Evolutionary conservation across 2,888 invertebrate genomes (phyloP), one percentile per base, ranked within the genome.

Genomic region (Dorcus parallelipipedus): DNA sequence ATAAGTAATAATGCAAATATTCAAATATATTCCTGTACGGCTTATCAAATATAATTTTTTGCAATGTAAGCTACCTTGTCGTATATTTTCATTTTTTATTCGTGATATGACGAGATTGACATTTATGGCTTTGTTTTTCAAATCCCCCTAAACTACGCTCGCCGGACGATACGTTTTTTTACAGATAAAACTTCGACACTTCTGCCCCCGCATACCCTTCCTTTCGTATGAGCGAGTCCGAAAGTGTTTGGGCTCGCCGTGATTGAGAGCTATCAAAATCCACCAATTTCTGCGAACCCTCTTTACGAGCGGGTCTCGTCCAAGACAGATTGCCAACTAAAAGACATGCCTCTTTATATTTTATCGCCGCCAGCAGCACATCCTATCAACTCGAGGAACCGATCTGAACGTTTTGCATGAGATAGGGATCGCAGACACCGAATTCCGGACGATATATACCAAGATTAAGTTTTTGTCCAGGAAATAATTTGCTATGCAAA

Each of bases 221-320:
- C 45, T 49, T 43, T 49, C 58, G 41, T 42, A 47, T 39, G 26
- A 45, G 52, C 40, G 20, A 38, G 59, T 56, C 62, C 61, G 62
- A 54, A 61, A 64, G 64, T 70, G 67, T 70, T 67, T 62, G 65
- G 54, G 61, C 63, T 63, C 38, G 63, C 70, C 61, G 73, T 73
- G 73, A 75, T 74, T 73, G 74, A 74, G 73, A 67, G 69, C 73
- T 71, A 73, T 74, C 74, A 71, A 73, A 74, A 71, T 73, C 70
- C 70, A 67, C 71, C 74, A 73, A 74, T 73, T 73, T 71, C 69
- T 62, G 64, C 69, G 66, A 71, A 70, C 69, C 69, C 68, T 64
- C 67, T 73, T 71, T 70, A 72, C 69, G 71, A 69, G 65, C 62
- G 64, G 60, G 62, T 66, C 65, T 54, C 62, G 66, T 64, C 68